phyloP scores from a whole-genome alignment of 2,797 vertebrate genomes.

The Catostomus latipinnis region DNA sequence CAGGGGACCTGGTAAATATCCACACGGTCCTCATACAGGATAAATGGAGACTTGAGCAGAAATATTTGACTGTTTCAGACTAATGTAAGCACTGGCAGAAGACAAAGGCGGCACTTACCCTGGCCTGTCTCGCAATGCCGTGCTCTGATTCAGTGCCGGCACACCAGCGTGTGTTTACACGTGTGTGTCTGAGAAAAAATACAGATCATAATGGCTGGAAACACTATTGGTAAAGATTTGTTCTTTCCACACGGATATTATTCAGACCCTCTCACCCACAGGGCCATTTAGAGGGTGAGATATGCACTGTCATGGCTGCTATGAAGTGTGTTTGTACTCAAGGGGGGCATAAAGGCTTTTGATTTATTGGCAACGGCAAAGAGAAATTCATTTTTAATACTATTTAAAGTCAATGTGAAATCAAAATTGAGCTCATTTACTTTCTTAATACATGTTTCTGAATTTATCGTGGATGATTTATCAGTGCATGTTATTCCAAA shows the following conservation, averaged over 20 bases:
- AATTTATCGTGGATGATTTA: neutral
- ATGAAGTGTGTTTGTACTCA: conserved; percentile 71
- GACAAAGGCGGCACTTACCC: conserved; percentile 79
- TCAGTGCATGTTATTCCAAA: neutral
- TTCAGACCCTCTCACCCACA: conserved; percentile 69
- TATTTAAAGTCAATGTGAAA: conserved; percentile 16
- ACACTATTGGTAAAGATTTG: conserved; percentile 62
- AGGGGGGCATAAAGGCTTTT: conserved; percentile 37
- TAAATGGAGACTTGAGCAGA: conserved; percentile 69
- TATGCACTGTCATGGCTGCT: conserved; percentile 66
- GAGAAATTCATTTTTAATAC: conserved; percentile 9
- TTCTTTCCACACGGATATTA: conserved; percentile 47
- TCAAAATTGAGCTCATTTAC: neutral
- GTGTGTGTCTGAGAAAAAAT: conserved; percentile 80
- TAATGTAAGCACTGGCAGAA: conserved; percentile 83
- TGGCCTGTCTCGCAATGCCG: conserved; percentile 74
- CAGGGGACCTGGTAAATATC: conserved; percentile 71
- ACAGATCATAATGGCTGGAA: conserved; percentile 76
- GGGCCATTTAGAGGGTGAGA: conserved; percentile 73
- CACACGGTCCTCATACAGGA: conserved; percentile 68
- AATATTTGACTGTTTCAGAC: conserved; percentile 81
- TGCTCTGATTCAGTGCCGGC: conserved; percentile 83
- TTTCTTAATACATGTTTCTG: neutral
- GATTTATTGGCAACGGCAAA: conserved; percentile 11
- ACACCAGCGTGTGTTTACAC: conserved; percentile 83